Conservation (phyloP, 2,797 vertebrate genomes). For the Crenuchus spilurus region DNA sequence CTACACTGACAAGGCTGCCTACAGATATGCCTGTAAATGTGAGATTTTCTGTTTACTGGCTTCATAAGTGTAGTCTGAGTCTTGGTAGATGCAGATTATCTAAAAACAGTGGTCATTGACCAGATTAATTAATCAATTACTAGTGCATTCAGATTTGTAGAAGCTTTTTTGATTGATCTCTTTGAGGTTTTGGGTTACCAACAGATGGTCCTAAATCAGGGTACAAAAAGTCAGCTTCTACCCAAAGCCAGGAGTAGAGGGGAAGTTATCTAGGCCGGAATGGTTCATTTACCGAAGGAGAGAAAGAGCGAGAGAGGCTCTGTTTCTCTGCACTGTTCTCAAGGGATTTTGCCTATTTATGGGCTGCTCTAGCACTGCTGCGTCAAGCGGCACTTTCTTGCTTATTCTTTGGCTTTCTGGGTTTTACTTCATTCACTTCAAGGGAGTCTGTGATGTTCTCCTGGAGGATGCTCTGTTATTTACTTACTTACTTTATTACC, state of each 20-base stretch:
- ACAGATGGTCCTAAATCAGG: neutral
- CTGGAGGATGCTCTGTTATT: constrained; percentile 1
- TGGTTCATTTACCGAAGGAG: constrained; percentile 61
- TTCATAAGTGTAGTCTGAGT: no score
- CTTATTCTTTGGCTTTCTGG: constrained; percentile 42
- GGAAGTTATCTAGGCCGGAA: constrained; percentile 75
- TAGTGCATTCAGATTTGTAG: no score
- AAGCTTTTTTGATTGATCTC: neutral
- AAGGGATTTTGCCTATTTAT: constrained; percentile 77
- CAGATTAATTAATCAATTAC: no score
- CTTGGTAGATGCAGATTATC: no score
- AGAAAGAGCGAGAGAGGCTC: constrained; percentile 44
- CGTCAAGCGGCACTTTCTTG: constrained; percentile 65
- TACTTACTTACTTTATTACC: neutral
- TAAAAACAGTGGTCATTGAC: no score
- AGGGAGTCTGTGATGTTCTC: constrained; percentile 8
- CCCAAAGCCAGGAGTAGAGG: constrained; percentile 48
- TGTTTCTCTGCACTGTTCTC: constrained; percentile 71
- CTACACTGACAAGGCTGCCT: no score
- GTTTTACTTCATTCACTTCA: constrained; percentile 53
- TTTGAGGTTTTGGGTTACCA: neutral
- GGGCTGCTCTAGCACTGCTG: constrained; percentile 63
- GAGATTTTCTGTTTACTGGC: no score
- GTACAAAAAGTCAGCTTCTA: neutral
- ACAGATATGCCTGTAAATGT: no score